Evolutionary conservation across 2,888 invertebrate genomes (phyloP).

Genomic region (Euplagia quadripunctaria): DNA sequence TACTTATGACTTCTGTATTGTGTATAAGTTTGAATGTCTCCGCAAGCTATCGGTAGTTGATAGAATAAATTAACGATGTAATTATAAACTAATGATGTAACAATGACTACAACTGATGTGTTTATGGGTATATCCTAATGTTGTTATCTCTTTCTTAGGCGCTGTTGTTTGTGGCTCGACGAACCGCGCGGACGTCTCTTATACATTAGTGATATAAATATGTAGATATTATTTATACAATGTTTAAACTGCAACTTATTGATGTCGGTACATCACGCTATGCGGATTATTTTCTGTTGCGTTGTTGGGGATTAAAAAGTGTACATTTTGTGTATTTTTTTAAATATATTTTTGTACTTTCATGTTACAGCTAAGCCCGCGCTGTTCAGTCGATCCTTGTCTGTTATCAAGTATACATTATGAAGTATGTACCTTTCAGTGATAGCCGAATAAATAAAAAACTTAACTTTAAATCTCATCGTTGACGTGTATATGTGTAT

Average conservation of each 20-base stretch:
- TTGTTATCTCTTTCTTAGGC: constrained; percentile 88
- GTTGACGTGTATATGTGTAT: constrained; percentile 82
- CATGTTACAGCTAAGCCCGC: constrained; percentile 53
- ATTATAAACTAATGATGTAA: constrained; percentile 75
- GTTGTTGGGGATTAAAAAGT: constrained; percentile 37
- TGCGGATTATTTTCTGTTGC: constrained; percentile 32
- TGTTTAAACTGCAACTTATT: constrained; percentile 25
- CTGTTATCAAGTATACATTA: constrained; percentile 80
- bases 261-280: constrained; percentile 32
- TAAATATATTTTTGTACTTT: constrained; percentile 44
- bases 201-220: constrained; percentile 33
- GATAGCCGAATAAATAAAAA: constrained; percentile 71
- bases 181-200: constrained; percentile 64
- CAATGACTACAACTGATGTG: constrained; percentile 72
- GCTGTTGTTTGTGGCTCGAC: constrained; percentile 81
- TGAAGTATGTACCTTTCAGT: constrained; percentile 76
- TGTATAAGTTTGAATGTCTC: constrained; percentile 61
- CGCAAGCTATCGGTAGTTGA: constrained; percentile 65
- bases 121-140: constrained; percentile 82
- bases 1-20: constrained; percentile 48
- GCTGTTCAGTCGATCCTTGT: constrained; percentile 68
- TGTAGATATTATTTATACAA: constrained; percentile 30
- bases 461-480: constrained; percentile 60
- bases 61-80: constrained; percentile 65
- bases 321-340: constrained; percentile 40